Evolutionary conservation across 2,888 invertebrate genomes (phyloP), one percentile per base, ranked within the genome.

Genomic region (Piscicola geometra): DNA sequence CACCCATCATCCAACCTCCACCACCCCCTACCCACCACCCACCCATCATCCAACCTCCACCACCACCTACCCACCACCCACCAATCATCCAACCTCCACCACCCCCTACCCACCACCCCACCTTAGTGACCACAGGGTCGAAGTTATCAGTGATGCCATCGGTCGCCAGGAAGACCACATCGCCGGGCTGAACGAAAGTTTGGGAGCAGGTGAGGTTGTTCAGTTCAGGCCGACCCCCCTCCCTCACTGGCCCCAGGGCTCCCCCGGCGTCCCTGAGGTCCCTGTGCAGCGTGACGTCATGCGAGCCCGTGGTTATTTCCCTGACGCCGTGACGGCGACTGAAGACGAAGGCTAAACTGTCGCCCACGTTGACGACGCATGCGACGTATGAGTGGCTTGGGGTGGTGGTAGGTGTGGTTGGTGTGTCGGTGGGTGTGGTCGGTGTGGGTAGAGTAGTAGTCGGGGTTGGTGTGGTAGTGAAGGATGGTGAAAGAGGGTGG

Each of bases 141-240:
- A 93, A 92, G 85, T 94, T 94, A 83, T 94, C 93, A 5, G 92
- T 92, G 47, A 94, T 89, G 9, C 93, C 93, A 82, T 94, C 93
- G n/a, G 92, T 92, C 0, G 93, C 93, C 25, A 94, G 88, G 84
- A 93, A 91, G 35, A 94, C 90, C 78, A 94, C 90, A 83, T 94
- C 93, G 15, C 91, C 92, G 69, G 88, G 87, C 80, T 92, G 91
- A 12, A 92, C 88, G 77, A 91, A 89, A 0, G 92, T 93, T 88
- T 93, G 89, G 0, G 92, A 91, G 79, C 93, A 89, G 0, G 93
- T 94, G 71, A 94, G 88, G 85, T 94, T 94, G 82, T 91, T 91
- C 67, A 94, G 87, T 86, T 94, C 93, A 0, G 93, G 93, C 75
- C 84, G 83, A 82, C 91, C 91, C 33, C 93, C 93, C 82, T 93